Evolutionary conservation across 2,888 invertebrate species (phyloP).

Genomic region (Drosophila formosana): DNA sequence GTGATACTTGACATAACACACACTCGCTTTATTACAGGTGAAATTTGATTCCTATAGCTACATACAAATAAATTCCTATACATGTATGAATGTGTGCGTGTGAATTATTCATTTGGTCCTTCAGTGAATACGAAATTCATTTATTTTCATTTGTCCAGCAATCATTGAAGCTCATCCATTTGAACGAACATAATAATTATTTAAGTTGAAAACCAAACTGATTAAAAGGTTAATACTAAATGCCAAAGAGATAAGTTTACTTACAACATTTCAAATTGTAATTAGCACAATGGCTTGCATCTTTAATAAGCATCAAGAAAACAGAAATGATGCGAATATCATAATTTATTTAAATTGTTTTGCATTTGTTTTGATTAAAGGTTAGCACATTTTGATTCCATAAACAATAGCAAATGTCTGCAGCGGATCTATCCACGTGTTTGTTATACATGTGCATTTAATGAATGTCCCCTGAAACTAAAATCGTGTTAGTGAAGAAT

Average conservation of each 20-base stretch:
- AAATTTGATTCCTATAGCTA: slow-evolving; percentile 29
- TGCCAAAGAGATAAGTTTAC: not conserved
- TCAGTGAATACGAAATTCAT: slow-evolving; percentile 44
- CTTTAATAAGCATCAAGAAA: not conserved
- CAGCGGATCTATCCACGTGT: too few species aligned
- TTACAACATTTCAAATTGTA: not conserved
- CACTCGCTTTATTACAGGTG: slow-evolving; percentile 37
- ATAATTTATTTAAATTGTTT: slow-evolving; percentile 7
- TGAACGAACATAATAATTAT: slow-evolving; percentile 32
- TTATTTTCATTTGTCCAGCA: slow-evolving; percentile 59
- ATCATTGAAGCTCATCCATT: slow-evolving; percentile 12
- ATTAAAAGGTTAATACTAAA: slow-evolving; percentile 40
- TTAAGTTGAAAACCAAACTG: slow-evolving; percentile 29
- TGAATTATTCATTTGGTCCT: slow-evolving; percentile 61
- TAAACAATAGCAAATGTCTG: not conserved
- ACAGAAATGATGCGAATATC: slow-evolving; percentile 5
- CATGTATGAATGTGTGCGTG: not conserved
- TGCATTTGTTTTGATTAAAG: not conserved
- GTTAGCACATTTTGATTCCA: not conserved
- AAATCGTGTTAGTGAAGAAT: not conserved
- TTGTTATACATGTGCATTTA: not conserved
- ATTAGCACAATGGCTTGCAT: slow-evolving; percentile 7
- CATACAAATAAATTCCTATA: not conserved
- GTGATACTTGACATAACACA: slow-evolving; percentile 43
- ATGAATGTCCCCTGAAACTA: not conserved